Base-by-base conservation (phyloP, 2,888 invertebrate species). In the Elysia crispata region DNA sequence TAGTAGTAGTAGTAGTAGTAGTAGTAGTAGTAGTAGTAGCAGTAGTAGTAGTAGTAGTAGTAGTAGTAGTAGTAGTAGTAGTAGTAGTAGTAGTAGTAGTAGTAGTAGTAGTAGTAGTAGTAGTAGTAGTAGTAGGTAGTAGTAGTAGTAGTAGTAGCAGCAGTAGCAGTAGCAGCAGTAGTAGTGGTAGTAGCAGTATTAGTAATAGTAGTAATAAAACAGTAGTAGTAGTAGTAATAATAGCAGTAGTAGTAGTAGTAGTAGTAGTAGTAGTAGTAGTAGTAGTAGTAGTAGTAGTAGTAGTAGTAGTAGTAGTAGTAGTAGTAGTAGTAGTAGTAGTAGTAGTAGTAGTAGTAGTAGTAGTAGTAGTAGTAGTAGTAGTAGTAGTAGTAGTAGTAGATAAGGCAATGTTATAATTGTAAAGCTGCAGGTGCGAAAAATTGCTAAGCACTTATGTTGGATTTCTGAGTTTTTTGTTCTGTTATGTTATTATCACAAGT, bases 291-390 rank as follows among this genome's bases (percentile, higher is more conserved):
- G 30, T 66, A 49, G 30, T 60, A 75, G 31, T 30, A 60, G 31
- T 75, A 75, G 31, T 60, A 75, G 15, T 31, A 60, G 75, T 49
- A 72, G 49, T 49, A 72, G 50, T 20, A 72, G 72, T n/a, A 28
- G 25, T 49, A 49, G 72, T 72, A 72, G 30, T 72, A 72, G 50
- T 72, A 72, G 50, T 49, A 49, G 50, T 72, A 72, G 50, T 72
- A 72, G 72, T 72, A 72, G 50, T 72, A 72, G 72, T 49, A 30
- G 67, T 67, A 67, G 67, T 67, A 67, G 67, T 67, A 67, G 31
- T 67, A 72, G 50, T 28, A 23, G 50, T 72, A 49, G 50, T 49
- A 72, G 50, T 72, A 72, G 25, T 49, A 72, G 50, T 72, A 72
- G 72, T 72, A 72, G 50, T 72, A 72, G 50, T 49, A 72, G 25